Percentiles rank a stretch among this genome's conserved stretches.
These are phyloP conservation scores for Sesamia nonagrioides DNA, from an alignment of 1,140 invertebrate genomes.

Conservation along the genomic window DNA sequence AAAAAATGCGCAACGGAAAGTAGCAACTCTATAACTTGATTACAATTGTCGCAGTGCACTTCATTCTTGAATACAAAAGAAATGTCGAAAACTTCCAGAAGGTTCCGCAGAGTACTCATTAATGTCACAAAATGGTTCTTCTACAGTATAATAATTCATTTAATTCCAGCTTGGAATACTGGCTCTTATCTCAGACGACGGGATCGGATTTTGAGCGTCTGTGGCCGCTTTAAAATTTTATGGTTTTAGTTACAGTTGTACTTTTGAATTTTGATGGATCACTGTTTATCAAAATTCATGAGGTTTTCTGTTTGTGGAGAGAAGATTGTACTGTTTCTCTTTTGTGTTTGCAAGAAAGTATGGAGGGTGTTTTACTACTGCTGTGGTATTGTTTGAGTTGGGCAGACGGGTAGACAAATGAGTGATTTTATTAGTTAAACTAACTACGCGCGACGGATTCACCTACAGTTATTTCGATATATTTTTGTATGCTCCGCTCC, in stretches of 20 bases:
- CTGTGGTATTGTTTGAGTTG: not conserved
- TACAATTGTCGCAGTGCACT: slow-evolving; percentile 35
- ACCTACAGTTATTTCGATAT: no score
- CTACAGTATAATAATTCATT: slow-evolving; percentile 47
- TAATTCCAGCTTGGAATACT: slow-evolving; percentile 38
- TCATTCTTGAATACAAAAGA: slow-evolving; percentile 43
- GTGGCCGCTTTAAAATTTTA: slow-evolving; percentile 39
- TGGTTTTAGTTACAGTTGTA: slow-evolving; percentile 15
- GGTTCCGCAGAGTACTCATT: slow-evolving; percentile 37
- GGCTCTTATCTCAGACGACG: slow-evolving; percentile 14
- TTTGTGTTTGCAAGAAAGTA: not conserved
- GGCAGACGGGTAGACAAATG: no score
- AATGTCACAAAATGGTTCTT: slow-evolving; percentile 35
- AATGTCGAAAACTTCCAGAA: slow-evolving; percentile 23
- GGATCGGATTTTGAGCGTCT: slow-evolving; percentile 28
- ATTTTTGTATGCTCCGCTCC: no score
- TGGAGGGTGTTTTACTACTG: not conserved
- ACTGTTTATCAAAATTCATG: slow-evolving; percentile 32
- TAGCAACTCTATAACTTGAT: slow-evolving; percentile 19
- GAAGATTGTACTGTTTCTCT: not conserved
- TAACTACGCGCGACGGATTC: no score
- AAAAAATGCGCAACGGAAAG: slow-evolving; percentile 22
- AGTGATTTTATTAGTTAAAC: no score
- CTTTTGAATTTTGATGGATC: slow-evolving; percentile 33
- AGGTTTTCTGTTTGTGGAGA: not conserved